Evolutionary conservation across 2,113 vertebrate species (phyloP).

Genomic region (Ameiurus melas): DNA sequence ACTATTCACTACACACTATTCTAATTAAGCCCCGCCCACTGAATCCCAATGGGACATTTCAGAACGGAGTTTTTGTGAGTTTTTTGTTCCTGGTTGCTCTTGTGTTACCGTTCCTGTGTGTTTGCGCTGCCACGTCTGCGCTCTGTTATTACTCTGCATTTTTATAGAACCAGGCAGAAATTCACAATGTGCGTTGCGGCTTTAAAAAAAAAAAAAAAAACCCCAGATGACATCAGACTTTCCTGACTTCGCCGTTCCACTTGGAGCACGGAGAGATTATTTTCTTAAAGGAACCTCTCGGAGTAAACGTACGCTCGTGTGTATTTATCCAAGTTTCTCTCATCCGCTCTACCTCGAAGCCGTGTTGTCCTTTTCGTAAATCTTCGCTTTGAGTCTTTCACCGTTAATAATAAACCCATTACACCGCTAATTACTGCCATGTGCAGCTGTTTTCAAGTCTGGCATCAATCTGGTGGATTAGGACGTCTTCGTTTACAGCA

Average conservation of each 20-base stretch:
- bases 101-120: neutral
- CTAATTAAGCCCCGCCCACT: neutral
- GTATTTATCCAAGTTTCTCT: conserved; percentile 7
- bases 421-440: conserved; percentile 56
- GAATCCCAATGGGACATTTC: neutral
- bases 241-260: conserved; percentile 24
- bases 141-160: conserved; percentile 39
- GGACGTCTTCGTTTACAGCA: conserved; percentile 45
- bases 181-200: conserved; percentile 2
- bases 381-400: conserved; percentile 34
- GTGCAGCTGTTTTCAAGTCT: conserved; percentile 54
- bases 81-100: neutral
- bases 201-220: neutral
- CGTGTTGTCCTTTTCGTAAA: conserved; percentile 27
- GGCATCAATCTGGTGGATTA: conserved; percentile 56
- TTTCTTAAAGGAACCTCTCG: conserved; percentile 41
- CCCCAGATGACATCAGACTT: conserved; percentile 49
- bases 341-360: conserved; percentile 15
- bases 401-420: conserved; percentile 52
- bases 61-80: neutral
- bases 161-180: conserved; percentile 36
- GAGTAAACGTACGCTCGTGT: conserved; percentile 9
- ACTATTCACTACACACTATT: neutral
- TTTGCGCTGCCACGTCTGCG: conserved; percentile 3
- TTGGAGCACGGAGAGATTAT: conserved; percentile 5